A percentile compares a stretch with the other conserved stretches of the same genome.
Conservation (phyloP, 2,888 invertebrate genomes). For the Tetramorium bicarinatum region DNA sequence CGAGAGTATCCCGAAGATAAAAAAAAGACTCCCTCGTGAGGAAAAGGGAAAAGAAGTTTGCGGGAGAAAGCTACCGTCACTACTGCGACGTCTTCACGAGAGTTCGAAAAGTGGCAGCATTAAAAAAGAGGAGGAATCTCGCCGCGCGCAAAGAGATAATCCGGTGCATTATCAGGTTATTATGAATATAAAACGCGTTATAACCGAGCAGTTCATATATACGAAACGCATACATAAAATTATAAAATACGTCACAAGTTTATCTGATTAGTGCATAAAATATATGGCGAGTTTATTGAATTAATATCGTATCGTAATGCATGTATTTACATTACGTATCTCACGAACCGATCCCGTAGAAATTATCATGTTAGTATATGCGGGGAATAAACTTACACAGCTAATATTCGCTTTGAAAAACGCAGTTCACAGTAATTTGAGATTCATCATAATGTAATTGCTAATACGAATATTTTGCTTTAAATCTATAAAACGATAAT, state of each 20-base stretch:
- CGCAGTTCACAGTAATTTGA: slow-evolving; percentile 9
- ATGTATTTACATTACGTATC: slow-evolving; percentile 13
- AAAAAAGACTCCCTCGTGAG: slow-evolving; percentile 25
- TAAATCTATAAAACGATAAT: slow-evolving; percentile 28
- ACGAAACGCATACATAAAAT: not conserved
- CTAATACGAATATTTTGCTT: slow-evolving; percentile 22
- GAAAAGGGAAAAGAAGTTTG: slow-evolving; percentile 4
- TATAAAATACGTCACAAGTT: slow-evolving; percentile 25
- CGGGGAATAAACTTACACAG: not conserved
- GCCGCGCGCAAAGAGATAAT: slow-evolving; percentile 6
- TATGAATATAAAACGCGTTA: slow-evolving; percentile 1
- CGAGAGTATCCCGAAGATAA: slow-evolving; percentile 31
- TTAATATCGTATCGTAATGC: slow-evolving; percentile 27
- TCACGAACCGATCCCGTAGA: not conserved
- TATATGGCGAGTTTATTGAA: slow-evolving; percentile 32
- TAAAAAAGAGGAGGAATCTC: not conserved
- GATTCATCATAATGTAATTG: slow-evolving; percentile 22
- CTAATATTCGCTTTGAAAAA: slow-evolving; percentile 36
- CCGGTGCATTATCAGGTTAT: slow-evolving; percentile 25
- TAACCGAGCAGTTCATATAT: not conserved
- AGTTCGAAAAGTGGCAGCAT: slow-evolving; percentile 28
- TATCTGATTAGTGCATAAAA: slow-evolving; percentile 33
- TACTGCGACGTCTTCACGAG: not conserved
- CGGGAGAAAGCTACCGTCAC: slow-evolving; percentile 3
- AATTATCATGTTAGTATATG: slow-evolving; percentile 2